Evolutionary conservation across 2,113 vertebrate genomes (phyloP).

Genomic region (Gasterosteus nipponicus): DNA sequence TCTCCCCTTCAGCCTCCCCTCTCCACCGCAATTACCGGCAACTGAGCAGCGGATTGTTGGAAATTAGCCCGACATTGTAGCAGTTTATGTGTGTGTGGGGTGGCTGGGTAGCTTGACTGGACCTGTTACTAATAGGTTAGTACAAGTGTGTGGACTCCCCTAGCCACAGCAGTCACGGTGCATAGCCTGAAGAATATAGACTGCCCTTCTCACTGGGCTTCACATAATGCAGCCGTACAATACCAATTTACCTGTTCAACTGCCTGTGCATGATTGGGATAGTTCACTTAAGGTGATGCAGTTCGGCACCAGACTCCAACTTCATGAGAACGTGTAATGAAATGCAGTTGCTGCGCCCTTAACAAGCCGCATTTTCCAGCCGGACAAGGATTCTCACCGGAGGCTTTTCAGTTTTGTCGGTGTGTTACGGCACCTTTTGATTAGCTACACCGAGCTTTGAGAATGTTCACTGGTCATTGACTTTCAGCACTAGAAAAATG

Average conservation of each 20-base stretch:
- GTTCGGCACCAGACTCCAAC: constrained; percentile 17
- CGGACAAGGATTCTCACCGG: constrained; percentile 13
- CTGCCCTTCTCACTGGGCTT: constrained; percentile 20
- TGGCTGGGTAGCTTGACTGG: constrained; percentile 46
- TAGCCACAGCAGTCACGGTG: constrained; percentile 52
- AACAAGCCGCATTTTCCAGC: constrained; percentile 11
- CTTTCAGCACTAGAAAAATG: neutral
- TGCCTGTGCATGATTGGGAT: constrained; percentile 55
- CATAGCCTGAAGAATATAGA: constrained; percentile 42
- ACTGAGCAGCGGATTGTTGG: constrained; percentile 58
- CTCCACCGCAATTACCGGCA: constrained; percentile 60
- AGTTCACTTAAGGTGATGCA: constrained; percentile 48
- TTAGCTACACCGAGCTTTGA: neutral
- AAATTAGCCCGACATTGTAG: constrained; percentile 63
- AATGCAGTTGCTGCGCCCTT: neutral
- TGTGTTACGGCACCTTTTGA: constrained; percentile 23
- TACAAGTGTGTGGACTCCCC: constrained; percentile 50
- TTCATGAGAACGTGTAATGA: constrained; percentile 6
- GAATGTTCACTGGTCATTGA: constrained; percentile 21
- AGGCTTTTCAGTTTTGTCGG: constrained; percentile 30
- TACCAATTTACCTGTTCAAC: constrained; percentile 59
- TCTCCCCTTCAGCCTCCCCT: constrained; percentile 14
- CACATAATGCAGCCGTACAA: constrained; percentile 27
- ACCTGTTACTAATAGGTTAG: constrained; percentile 67
- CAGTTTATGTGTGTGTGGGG: constrained; percentile 6